Base-by-base conservation (phyloP, 2,888 invertebrate species). In the Eumerus sabulonum region DNA sequence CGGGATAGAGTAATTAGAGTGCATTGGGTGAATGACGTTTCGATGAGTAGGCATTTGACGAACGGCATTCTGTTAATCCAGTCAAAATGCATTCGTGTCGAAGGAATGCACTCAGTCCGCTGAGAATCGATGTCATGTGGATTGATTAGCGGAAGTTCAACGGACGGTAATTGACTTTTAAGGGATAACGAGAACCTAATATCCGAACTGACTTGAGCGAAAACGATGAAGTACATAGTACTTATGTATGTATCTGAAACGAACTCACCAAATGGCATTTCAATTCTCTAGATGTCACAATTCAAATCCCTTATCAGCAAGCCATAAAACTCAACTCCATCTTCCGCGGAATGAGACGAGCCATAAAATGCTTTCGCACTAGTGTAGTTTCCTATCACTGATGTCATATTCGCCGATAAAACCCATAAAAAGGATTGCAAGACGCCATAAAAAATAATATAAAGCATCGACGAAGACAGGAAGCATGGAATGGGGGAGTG, bases 1-100 rank as follows among this genome's bases (percentile, higher is more conserved):
- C 2, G 3, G 40, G 12, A 71, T 66, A 76, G 71, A 66, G 66
- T 76, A 76, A 71, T 76, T 76, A 76, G 76, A 71, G 50, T 72
- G 71, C 44, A 72, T 76, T 76, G 66, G 71, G 50, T 48, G 57
- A 56, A 64, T 57, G 73, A 59, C 36, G 60, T 79, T 79, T 70
- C 74, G 79, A 79, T 79, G 79, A 79, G 74, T 70, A 79, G 79
- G 79, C 79, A 79, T 68, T 79, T 74, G 73, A 67, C 64, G 27
- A 73, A 13, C 4, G 13, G 12, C 51, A 13, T 4, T 35, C 42
- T 40, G 50, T 64, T 79, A 79, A 74, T 79, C 79, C 74, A 27
- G 64, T 74, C 44, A 64, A 74, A 60, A 62, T n/a, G 68, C 63
- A 79, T 38, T 74, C 74, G 54, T 50, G 50, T 63, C 60, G 74